Base-by-base conservation (phyloP, 2,888 invertebrate species). In the Junonia oenone region DNA sequence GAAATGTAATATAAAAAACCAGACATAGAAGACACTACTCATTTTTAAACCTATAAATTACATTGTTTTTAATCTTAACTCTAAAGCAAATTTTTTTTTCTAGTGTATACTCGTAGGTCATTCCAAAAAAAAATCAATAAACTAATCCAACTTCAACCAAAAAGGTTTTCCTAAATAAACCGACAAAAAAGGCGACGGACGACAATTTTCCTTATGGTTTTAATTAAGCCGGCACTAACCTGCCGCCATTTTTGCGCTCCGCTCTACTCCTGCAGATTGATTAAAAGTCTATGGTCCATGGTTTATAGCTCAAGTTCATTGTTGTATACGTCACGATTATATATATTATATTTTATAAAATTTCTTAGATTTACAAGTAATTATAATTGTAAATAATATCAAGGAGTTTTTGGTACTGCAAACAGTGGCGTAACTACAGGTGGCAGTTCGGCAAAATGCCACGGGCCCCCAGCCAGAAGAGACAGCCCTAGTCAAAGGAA, bases 171-270 rank as follows among this genome's bases (percentile, higher is more conserved):
- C 56, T 61, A 62, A 61, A 65, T 64, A 69, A 65, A 66, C 66
- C 65, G 65, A 76, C 79, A 78, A 81, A 81, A 74, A 69, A 75
- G 67, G 48, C 68, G 72, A 79, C 73, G 78, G 68, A 73, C 64
- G 71, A 78, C 86, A 86, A 88, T 90, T 90, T 90, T 90, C 90
- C 90, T 91, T 90, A 90, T 90, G 82, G 90, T 89, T 90, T 91
- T 90, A 91, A 91, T 91, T 90, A 90, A 90, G 83, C 79, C 72
- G 72, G 62, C 64, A 81, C 79, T 78, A 80, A 79, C 78, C 77
- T 80, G 77, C 78, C 75, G 81, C 84, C 84, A 87, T 88, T 88
- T 89, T 88, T 88, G 86, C 83, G 80, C 79, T 83, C 84, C 83
- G 83, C 80, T 80, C 71, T 84, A 81, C 78, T 82, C 83, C 83